A percentile compares a stretch with the other conserved stretches of the same genome.
These are phyloP conservation scores for Catharus bicknelli DNA, from an alignment of 2,113 vertebrate species.

Conservation along the genomic window DNA sequence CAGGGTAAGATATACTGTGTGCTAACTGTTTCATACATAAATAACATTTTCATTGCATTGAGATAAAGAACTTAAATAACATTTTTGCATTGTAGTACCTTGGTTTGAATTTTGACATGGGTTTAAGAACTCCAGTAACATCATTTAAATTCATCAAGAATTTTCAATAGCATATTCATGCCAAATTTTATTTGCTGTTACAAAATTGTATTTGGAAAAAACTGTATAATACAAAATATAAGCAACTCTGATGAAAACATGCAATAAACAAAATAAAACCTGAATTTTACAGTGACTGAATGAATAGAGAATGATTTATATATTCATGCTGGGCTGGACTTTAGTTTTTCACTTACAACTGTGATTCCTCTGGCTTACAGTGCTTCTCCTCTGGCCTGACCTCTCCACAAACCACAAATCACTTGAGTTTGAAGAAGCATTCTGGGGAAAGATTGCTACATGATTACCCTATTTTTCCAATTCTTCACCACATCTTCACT, in stretches of 20 bases:
- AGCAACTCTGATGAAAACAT: not conserved
- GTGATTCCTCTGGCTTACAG: not conserved
- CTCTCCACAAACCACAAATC: not conserved
- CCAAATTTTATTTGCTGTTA: not conserved
- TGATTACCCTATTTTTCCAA: not conserved
- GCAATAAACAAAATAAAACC: not conserved
- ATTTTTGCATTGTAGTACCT: not conserved
- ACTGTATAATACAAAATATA: not conserved
- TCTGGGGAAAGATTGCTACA: not conserved
- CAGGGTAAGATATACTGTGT: accelerated
- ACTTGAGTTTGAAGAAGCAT: not conserved
- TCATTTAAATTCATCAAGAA: not conserved
- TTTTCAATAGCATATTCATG: not conserved
- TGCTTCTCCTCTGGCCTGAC: not conserved
- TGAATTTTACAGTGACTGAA: not conserved
- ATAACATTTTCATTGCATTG: not conserved
- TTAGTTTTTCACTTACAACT: not conserved
- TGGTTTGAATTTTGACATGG: not conserved
- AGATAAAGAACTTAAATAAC: not conserved
- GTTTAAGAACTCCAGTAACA: not conserved
- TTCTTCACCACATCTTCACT: not conserved
- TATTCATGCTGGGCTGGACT: not conserved
- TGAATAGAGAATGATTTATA: not conserved
- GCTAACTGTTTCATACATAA: not conserved
- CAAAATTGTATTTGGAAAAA: not conserved